These are phyloP conservation scores for Ptychodera flava DNA, from an alignment of 35 echinoderm and acorn worm genomes.

Conservation along the genomic window DNA sequence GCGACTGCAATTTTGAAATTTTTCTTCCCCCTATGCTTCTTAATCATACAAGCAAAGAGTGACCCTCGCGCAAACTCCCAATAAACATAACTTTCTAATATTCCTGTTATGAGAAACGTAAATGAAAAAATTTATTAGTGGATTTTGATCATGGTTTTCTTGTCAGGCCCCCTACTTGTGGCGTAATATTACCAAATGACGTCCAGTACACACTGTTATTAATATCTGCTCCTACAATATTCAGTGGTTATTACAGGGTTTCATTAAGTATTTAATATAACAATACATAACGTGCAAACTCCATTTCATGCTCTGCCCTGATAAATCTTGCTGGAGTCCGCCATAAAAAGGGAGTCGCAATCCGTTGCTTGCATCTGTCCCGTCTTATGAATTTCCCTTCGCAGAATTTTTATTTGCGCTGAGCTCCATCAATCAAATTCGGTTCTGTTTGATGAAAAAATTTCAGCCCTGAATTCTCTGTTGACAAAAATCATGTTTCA, in stretches of 20 bases:
- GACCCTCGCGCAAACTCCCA: neutral
- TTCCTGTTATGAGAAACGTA: neutral
- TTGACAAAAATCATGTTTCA: no score
- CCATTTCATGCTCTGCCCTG: no score
- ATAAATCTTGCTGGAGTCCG: no score
- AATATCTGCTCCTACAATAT: neutral
- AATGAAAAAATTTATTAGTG: neutral
- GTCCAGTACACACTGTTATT: neutral
- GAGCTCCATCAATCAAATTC: no score
- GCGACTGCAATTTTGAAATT: neutral
- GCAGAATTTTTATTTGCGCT: no score
- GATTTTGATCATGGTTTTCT: neutral
- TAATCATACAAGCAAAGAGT: neutral
- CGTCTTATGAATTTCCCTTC: no score
- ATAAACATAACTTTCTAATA: neutral
- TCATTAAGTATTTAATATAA: slow-evolving; percentile 2
- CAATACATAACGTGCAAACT: neutral
- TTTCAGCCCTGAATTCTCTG: no score
- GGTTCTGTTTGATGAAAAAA: no score
- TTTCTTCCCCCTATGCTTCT: no score
- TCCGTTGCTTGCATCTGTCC: no score
- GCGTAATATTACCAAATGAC: neutral
- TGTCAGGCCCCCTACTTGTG: neutral
- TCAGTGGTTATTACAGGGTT: neutral
- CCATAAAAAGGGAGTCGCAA: no score